Evolutionary conservation across 2,113 vertebrate genomes (phyloP), one percentile per base, ranked within the genome.

Genomic region (Amblyornis subalaris): DNA sequence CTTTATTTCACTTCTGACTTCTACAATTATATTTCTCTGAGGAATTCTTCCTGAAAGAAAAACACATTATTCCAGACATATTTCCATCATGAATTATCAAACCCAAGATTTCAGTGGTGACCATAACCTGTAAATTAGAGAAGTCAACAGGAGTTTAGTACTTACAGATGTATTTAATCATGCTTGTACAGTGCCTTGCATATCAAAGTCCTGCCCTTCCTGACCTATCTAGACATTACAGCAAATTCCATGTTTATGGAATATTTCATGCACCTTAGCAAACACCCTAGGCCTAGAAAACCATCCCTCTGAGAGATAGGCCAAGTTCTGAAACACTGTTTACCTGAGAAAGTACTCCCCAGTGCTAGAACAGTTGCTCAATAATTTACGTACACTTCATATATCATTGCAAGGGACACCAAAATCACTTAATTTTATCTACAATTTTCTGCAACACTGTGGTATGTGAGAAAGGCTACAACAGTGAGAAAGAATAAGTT

Each of bases 291-390:
- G 47, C 29, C 33, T 48, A 60, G 35, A 70, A 84, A 74, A 54
- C 4, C 31, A 65, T 10, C 3, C 25, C 12, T 35, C 8, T 35
- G 42, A 58, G 60, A 60, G 45, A 51, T 0, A 10, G 14, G 6
- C 5, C 21, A 66, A 62, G 42, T 47, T 47, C 45, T 66, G 33
- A n/a, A 90, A 62, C 4, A 14, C 33, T 42, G 0, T 29, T 76
- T 61, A 61, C 23, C 21, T 11, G 15, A 81, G 29, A 47, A 81
- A 79, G 7, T 10, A 58, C 16, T 74, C 21, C 33, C 20, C 38
- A n/a, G 10, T 35, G 54, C 23, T 47, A 51, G 31, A 31, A 69
- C 6, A 31, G 28, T 5, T 42, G 24, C 44, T 89, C 69, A 38
- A 18, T 22, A 81, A 53, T 38, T 89, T 65, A 70, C 18, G 24